These are phyloP conservation scores for Drosophila ironensis DNA, from an alignment of 1,140 invertebrate species.

Conservation along the genomic window DNA sequence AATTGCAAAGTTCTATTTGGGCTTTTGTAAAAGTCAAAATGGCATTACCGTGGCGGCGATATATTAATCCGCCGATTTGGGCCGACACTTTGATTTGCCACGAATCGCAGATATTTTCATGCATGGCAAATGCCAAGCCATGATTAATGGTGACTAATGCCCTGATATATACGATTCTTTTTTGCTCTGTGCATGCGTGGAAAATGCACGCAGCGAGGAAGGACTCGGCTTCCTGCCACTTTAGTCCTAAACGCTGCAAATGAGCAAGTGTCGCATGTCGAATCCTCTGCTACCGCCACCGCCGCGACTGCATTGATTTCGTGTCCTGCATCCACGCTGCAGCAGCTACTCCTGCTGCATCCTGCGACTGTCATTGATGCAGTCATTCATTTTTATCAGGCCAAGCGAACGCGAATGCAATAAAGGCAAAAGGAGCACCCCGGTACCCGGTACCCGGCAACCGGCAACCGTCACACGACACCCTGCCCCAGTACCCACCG, in stretches of 20 bases:
- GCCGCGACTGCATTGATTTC: conserved; percentile 30
- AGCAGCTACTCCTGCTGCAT: conserved; percentile 13
- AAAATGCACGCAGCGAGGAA: neutral
- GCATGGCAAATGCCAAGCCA: neutral
- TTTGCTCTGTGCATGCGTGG: neutral
- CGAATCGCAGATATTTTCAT: neutral
- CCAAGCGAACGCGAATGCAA: conserved; percentile 59
- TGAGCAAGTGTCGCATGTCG: conserved; percentile 68
- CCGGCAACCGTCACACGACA: too few species aligned
- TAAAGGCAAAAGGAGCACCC: conserved; percentile 36
- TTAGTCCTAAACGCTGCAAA: conserved; percentile 69
- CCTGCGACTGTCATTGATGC: conserved; percentile 54
- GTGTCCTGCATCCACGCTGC: conserved; percentile 22
- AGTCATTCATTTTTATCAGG: conserved; percentile 72
- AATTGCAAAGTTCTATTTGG: neutral
- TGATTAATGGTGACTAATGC: neutral
- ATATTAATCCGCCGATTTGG: neutral
- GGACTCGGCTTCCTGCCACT: conserved; percentile 59
- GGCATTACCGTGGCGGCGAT: neutral
- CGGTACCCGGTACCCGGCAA: neutral
- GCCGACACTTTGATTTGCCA: neutral
- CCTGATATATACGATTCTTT: neutral
- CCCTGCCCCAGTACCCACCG: conserved; percentile 9
- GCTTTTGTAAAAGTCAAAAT: neutral
- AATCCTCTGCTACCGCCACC: neutral